phyloP scores from a whole-genome alignment of 2,888 invertebrate genomes.

The Harpalus rubripes region DNA sequence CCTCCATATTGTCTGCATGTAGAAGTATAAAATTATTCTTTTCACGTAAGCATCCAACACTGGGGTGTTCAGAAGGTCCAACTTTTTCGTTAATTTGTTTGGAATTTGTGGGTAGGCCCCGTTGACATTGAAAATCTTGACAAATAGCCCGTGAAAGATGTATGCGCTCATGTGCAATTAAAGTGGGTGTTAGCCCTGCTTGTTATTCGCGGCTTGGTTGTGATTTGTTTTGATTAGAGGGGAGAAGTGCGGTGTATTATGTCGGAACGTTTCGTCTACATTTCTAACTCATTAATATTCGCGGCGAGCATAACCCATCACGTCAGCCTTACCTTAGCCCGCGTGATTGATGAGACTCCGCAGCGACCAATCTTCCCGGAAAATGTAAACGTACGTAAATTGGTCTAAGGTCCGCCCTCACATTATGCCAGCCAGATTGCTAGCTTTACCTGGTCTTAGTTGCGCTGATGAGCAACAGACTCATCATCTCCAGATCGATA shows the following conservation, averaged over 20 bases:
- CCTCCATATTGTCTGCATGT: no score
- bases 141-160: background rate
- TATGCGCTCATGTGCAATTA: slow-evolving; percentile 5
- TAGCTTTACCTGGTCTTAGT: slow-evolving; percentile 71
- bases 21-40: no score
- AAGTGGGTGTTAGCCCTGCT: slow-evolving; percentile 48
- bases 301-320: slow-evolving; percentile 75
- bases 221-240: slow-evolving; percentile 71
- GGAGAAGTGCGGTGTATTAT: slow-evolving; percentile 69
- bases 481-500: background rate
- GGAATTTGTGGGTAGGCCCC: no score
- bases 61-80: no score
- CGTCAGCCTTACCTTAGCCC: slow-evolving; percentile 74
- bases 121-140: background rate
- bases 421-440: slow-evolving; percentile 72
- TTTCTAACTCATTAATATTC: slow-evolving; percentile 76
- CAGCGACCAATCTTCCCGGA: slow-evolving; percentile 72
- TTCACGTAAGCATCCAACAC: no score
- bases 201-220: slow-evolving; percentile 68
- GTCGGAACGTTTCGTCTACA: slow-evolving; percentile 70
- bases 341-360: slow-evolving; percentile 75
- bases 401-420: slow-evolving; percentile 73
- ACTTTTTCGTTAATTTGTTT: no score
- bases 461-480: slow-evolving; percentile 62
- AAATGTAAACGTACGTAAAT: slow-evolving; percentile 76